Conservation (phyloP, 2,888 invertebrate genomes). For the Drosophila kambysellisi region DNA sequence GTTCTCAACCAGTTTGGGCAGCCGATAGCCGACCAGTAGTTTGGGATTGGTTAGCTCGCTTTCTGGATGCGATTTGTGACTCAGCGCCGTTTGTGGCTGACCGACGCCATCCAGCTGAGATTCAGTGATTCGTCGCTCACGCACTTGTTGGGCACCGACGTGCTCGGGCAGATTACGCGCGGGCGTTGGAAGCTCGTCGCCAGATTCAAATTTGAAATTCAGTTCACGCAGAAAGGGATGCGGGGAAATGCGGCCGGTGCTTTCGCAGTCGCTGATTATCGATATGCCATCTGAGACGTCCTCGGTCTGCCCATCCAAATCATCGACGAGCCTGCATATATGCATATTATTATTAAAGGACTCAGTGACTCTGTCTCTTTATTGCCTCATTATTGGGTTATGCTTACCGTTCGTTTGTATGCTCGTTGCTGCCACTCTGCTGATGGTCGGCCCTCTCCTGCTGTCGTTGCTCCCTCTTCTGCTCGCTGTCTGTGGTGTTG, state of each 20-base stretch:
- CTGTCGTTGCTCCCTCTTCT: not conserved
- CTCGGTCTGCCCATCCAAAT: slow-evolving; percentile 65
- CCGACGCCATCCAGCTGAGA: slow-evolving; percentile 8
- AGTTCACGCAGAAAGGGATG: slow-evolving; percentile 74
- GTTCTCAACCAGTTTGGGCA: slow-evolving; percentile 60
- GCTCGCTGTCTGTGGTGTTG: slow-evolving; percentile 17
- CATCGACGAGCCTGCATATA: slow-evolving; percentile 40
- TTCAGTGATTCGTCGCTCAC: slow-evolving; percentile 14
- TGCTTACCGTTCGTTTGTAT: slow-evolving; percentile 53
- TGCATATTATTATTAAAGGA: not conserved
- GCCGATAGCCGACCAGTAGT: slow-evolving; percentile 15
- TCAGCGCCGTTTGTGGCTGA: slow-evolving; percentile 14
- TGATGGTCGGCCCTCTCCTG: not conserved
- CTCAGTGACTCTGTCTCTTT: not conserved
- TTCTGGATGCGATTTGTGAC: slow-evolving; percentile 2
- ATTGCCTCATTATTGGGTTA: not conserved
- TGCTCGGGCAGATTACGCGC: not conserved
- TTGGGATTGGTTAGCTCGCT: not conserved
- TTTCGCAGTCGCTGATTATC: slow-evolving; percentile 84
- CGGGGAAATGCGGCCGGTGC: slow-evolving; percentile 82
- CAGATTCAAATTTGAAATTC: slow-evolving; percentile 49
- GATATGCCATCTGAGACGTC: slow-evolving; percentile 85
- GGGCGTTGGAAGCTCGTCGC: slow-evolving; percentile 42
- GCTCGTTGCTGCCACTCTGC: slow-evolving; percentile 26
- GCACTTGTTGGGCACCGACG: slow-evolving; percentile 7